Conservation (phyloP, 2,113 vertebrate genomes). For the Indri indri region DNA sequence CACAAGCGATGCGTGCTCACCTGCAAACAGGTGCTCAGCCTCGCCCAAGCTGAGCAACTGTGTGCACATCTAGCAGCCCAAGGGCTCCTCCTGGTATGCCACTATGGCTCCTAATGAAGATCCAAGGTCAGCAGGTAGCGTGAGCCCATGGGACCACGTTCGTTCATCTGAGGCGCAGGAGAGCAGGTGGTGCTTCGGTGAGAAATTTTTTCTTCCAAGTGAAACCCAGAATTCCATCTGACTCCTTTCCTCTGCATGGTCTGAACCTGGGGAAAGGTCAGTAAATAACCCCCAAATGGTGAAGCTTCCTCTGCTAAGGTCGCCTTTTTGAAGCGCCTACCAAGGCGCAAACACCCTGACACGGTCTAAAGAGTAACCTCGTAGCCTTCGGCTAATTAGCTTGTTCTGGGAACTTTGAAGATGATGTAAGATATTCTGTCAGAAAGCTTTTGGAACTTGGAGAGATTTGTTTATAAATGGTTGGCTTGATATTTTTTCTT, state of each 20-base stretch:
- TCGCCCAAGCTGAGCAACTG: neutral
- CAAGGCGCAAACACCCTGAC: neutral
- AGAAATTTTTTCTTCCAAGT: neutral
- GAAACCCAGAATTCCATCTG: neutral
- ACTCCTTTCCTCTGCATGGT: neutral
- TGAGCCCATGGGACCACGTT: neutral
- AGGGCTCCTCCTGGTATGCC: rapidly evolving
- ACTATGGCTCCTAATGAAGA: neutral
- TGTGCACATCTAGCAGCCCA: neutral
- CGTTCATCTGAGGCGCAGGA: neutral
- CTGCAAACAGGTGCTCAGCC: neutral
- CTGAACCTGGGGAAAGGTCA: neutral
- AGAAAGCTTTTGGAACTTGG: slow-evolving; percentile 35
- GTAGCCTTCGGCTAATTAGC: neutral
- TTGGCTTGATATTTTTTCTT: neutral
- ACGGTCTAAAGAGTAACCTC: neutral
- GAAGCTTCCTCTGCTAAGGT: neutral
- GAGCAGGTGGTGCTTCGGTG: neutral
- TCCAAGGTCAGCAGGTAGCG: neutral
- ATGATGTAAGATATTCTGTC: neutral
- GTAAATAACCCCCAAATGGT: neutral
- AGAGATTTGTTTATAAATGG: slow-evolving; percentile 36
- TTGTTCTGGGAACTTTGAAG: neutral
- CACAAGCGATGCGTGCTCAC: neutral
- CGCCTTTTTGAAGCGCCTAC: neutral